These are phyloP conservation scores for Syrphus vitripennis DNA, from an alignment of 2,888 invertebrate species.

Conservation along the genomic window DNA sequence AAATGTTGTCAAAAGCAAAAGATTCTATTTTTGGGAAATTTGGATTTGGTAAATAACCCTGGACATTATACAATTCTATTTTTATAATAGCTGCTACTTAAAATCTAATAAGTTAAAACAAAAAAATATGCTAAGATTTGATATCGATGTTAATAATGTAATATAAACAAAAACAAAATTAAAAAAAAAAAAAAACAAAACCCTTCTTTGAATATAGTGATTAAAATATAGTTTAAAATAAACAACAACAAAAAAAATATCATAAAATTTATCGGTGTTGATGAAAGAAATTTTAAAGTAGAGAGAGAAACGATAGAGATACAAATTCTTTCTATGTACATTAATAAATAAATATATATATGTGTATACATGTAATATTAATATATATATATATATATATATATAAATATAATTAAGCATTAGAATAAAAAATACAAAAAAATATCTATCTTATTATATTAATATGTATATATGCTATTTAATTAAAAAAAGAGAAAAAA, in stretches of 20 bases:
- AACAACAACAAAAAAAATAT: too few relatives aligned
- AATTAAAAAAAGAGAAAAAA: too few relatives aligned
- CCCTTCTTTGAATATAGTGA: not conserved
- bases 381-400: not conserved
- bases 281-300: not conserved
- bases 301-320: not conserved
- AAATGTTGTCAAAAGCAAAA: constrained; percentile 95
- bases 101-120: constrained; percentile 1
- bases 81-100: constrained; percentile 3
- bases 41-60: constrained; percentile 89
- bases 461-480: not conserved
- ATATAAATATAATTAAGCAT: not conserved
- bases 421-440: not conserved
- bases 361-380: not conserved
- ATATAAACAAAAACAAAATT: too few relatives aligned
- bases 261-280: not conserved
- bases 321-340: not conserved
- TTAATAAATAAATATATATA: not conserved
- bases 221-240: not conserved
- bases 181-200: too few relatives aligned
- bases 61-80: constrained; percentile 75
- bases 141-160: constrained; percentile 35
- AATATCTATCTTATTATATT: not conserved
- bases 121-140: constrained; percentile 9
- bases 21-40: constrained; percentile 97